Conservation (phyloP, 1,140 invertebrate species). For the fruit fly (Drosophila melanogaster) region DNA sequence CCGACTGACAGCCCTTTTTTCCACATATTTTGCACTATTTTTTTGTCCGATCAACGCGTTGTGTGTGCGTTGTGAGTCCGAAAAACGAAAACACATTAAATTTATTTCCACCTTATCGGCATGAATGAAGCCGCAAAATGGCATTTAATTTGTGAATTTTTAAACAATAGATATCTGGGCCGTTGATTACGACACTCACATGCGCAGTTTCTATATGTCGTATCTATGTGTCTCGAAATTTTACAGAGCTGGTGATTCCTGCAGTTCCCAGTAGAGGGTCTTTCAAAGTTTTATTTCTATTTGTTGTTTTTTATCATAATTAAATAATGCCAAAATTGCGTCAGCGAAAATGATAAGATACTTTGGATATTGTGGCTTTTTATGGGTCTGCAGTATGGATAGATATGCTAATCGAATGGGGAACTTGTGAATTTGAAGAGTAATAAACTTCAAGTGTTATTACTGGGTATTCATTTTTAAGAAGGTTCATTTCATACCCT, state of each 20-base stretch:
- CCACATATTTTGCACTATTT: constrained; percentile 23
- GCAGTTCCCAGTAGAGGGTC: constrained; percentile 18
- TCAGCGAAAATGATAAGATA: constrained; percentile 62
- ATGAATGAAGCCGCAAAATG: constrained; percentile 78
- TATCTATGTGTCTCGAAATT: constrained; percentile 48
- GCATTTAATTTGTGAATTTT: constrained; percentile 77
- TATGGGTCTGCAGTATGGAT: constrained; percentile 20
- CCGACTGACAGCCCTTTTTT: neutral
- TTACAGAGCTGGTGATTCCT: constrained; percentile 61
- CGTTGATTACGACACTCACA: constrained; percentile 37
- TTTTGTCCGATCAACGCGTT: constrained; percentile 12
- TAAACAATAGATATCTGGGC: constrained; percentile 70
- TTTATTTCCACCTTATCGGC: constrained; percentile 70
- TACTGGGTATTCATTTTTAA: no score
- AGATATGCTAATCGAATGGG: constrained; percentile 23
- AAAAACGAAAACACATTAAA: constrained; percentile 70
- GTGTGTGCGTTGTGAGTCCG: constrained; percentile 25
- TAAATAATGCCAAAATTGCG: constrained; percentile 69
- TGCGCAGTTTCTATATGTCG: constrained; percentile 13
- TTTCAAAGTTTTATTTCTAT: constrained; percentile 61
- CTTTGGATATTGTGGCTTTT: constrained; percentile 4
- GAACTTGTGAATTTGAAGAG: neutral
- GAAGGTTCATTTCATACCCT: no score
- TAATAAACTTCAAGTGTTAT: neutral
- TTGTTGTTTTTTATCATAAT: constrained; percentile 75